Base-by-base conservation (phyloP, 2,113 vertebrate species). In the Lanius collurio region DNA sequence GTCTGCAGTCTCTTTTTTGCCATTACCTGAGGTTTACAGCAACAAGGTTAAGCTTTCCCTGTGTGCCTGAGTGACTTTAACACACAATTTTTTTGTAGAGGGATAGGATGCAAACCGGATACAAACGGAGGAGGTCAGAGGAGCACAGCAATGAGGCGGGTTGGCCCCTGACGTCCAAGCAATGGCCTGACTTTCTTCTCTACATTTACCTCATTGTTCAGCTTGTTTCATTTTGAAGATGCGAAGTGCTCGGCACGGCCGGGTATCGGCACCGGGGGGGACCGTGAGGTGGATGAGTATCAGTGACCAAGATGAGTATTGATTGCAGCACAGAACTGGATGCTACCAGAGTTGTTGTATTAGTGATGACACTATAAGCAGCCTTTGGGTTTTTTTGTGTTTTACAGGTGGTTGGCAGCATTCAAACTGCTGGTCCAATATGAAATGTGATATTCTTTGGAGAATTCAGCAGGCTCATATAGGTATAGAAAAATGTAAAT, bases 381-480 rank as follows among this genome's bases (percentile, higher is more conserved):
- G 3, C 56, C 55, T n/a, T 57, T n/a, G 31, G 37, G 37, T 6
- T 56, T 9, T 57, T 57, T 57, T 57, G 19, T 57, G 13, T 57
- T 57, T n/a, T 57, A 23, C 56, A n/a, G 33, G 33, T n/a, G 13
- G 33, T n/a, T 33, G 10, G 20, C 33, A 57, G 56, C 33, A n/a
- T n/a, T 57, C 33, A 15, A n/a, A 57, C 56, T 6, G 9, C 56
- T 10, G n/a, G 56, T 57, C 56, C 56, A 57, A 14, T 57, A 15
- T n/a, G 33, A 57, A 55, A 55, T 64, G 59, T 69, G 93, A 90
- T 90, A 77, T 50, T 71, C 82, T 87, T 44, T 41, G 39, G 82
- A 81, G 68, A 87, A 80, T 71, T 90, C 64, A 47, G 65, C 35
- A 64, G 49, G 49, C 39, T 90, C 3, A 21, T n/a, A 50, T 6